These are phyloP conservation scores for Petrocephalus sullivani DNA, from an alignment of 2,797 vertebrate species.

Conservation along the genomic window DNA sequence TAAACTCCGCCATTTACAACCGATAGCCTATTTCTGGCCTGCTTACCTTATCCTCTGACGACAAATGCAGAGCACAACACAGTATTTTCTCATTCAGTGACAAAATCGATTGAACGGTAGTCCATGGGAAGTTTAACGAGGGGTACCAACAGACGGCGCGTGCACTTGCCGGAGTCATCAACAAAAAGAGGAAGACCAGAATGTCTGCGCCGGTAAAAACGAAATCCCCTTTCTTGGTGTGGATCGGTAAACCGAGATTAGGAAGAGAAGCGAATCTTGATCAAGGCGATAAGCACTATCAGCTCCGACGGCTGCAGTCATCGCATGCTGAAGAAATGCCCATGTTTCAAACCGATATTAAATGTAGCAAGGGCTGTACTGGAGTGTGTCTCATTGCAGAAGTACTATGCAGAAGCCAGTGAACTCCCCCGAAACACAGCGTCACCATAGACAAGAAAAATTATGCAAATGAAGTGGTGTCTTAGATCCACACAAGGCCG, in stretches of 20 bases:
- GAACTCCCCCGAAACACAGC: slow-evolving; percentile 78
- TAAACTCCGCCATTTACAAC: slow-evolving; percentile 95
- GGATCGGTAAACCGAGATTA: slow-evolving; percentile 68
- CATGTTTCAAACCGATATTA: slow-evolving; percentile 80
- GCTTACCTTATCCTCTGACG: slow-evolving; percentile 98
- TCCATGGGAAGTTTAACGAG: slow-evolving; percentile 65
- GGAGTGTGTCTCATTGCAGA: slow-evolving; percentile 61
- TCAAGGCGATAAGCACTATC: slow-evolving; percentile 71
- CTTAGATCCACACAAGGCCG: slow-evolving; percentile 54
- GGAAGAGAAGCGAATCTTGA: slow-evolving; percentile 57
- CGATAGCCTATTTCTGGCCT: slow-evolving; percentile 83
- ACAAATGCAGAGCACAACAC: slow-evolving; percentile 79
- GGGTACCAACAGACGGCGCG: slow-evolving; percentile 51
- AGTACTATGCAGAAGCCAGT: slow-evolving; percentile 62
- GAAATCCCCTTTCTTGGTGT: slow-evolving; percentile 57
- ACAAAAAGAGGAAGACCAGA: slow-evolving; percentile 62
- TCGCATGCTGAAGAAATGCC: slow-evolving; percentile 63
- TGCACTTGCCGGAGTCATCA: slow-evolving; percentile 57
- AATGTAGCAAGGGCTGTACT: slow-evolving; percentile 60
- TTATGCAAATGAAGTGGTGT: slow-evolving; percentile 90
- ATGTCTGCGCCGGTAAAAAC: slow-evolving; percentile 37
- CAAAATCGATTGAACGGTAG: slow-evolving; percentile 72
- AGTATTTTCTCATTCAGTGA: slow-evolving; percentile 73
- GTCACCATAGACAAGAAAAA: slow-evolving; percentile 92
- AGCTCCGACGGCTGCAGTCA: slow-evolving; percentile 59